Evolutionary conservation across 2,888 invertebrate species (phyloP), one percentile per base, ranked within the genome.

Genomic region (Lagria hirta): DNA sequence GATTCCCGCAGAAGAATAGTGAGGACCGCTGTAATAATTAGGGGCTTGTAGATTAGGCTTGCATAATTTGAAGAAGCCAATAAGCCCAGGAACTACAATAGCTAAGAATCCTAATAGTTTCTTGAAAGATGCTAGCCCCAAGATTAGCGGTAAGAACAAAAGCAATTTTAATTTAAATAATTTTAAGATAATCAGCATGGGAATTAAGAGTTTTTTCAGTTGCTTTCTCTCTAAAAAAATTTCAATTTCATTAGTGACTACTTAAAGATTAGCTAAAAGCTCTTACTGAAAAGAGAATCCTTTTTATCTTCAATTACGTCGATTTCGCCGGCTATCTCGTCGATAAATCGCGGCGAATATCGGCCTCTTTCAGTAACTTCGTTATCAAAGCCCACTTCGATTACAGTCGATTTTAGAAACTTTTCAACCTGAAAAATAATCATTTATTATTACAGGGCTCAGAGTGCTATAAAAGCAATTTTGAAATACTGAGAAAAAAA

Each of bases 21-120:
- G 83, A 0, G 85, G 84, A 0, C 80, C 79, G 28, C 66, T 66
- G 51, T 62, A 64, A 47, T 72, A 69, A 55, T 71, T 73, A 43
- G 60, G 66, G 1, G 68, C 68, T 36, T 55, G 52, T 6, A 80
- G 64, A 55, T 81, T 76, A 1, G 88, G 88, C 57, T 86, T 87
- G 75, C 88, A 90, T 57, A 90, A 76, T 65, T 88, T 88, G 70
- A 89, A 88, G 74, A 88, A 90, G 16, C 86, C 90, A 60, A 90
- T 88, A 0, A 88, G 72, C 51, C 89, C 86, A 37, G 90, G 90
- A 48, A 90, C 74, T 21, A 88, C 78, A 16, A 90, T 80, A 6
- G 88, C 88, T 62, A 88, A 75, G 68, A 90, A 83, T 24, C 87
- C 87, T 1, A 90, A 77, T 68, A 90, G 79, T 64, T 90, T 90